Evolutionary conservation across 2,797 vertebrate genomes (phyloP).

Genomic region (Catostomus latipinnis): DNA sequence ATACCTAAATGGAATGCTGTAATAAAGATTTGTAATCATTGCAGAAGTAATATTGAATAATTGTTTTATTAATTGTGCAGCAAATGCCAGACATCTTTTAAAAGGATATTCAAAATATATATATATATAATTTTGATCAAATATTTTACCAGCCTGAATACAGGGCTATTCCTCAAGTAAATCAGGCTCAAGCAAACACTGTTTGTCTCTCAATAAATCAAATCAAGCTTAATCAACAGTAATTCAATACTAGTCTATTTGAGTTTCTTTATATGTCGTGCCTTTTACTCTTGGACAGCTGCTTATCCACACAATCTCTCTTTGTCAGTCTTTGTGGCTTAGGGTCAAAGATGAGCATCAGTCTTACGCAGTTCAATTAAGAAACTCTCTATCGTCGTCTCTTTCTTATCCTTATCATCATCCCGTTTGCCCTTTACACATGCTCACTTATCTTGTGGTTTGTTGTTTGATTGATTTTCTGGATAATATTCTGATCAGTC

Average conservation of each 20-base stretch:
- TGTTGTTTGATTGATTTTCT: background rate
- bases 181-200: background rate
- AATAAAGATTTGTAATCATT: too few species aligned
- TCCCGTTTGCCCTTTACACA: background rate
- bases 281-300: background rate
- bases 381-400: background rate
- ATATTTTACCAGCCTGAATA: background rate
- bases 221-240: background rate
- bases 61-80: too few species aligned
- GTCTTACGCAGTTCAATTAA: background rate
- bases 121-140: background rate
- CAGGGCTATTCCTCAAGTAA: background rate
- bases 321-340: conserved; percentile 26
- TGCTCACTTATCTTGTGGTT: background rate
- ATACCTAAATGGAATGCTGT: too few species aligned
- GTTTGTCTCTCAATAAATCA: background rate
- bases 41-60: too few species aligned
- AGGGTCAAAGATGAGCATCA: conserved; percentile 8
- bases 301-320: conserved; percentile 25
- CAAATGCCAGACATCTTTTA: too few species aligned
- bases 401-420: background rate
- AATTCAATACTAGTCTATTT: conserved; percentile 3
- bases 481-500: too few species aligned
- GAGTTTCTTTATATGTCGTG: background rate
- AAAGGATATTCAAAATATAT: too few species aligned